Conservation (phyloP, 1,140 invertebrate species). For the Eciton burchellii region DNA sequence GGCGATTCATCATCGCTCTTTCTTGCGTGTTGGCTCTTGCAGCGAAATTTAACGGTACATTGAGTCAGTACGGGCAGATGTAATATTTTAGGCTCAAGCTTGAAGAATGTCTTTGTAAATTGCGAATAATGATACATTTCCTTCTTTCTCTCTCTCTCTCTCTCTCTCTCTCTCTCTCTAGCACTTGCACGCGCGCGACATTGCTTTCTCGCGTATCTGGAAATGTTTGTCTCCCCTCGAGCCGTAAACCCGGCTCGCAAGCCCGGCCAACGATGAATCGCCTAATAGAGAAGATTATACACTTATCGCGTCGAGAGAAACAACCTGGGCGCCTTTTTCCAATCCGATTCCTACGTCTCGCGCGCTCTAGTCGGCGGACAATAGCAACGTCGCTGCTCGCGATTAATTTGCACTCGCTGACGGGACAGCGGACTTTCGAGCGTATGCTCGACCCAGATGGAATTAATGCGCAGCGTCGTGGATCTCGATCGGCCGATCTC, state of each 20-base stretch:
- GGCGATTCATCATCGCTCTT: background rate
- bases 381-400: constrained; percentile 23
- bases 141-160: background rate
- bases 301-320: background rate
- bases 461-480: constrained; percentile 55
- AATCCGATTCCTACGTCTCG: constrained; percentile 15
- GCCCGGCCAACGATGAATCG: constrained; percentile 14
- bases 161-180: too few species aligned
- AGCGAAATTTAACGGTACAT: background rate
- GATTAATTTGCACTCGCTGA: constrained; percentile 55
- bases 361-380: constrained; percentile 19
- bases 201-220: background rate
- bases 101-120: constrained; percentile 2
- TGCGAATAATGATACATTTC: background rate
- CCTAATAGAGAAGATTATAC: background rate
- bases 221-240: background rate
- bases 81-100: background rate
- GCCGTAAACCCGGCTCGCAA: background rate
- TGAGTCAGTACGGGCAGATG: background rate
- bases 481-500: constrained; percentile 61
- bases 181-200: too few species aligned
- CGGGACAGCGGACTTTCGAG: constrained; percentile 47
- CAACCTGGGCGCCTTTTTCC: constrained; percentile 26
- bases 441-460: constrained; percentile 55
- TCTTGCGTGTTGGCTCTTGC: background rate